These are phyloP conservation scores for Magallana ariakensis DNA, from an alignment of 1,140 invertebrate species.

Conservation along the genomic window DNA sequence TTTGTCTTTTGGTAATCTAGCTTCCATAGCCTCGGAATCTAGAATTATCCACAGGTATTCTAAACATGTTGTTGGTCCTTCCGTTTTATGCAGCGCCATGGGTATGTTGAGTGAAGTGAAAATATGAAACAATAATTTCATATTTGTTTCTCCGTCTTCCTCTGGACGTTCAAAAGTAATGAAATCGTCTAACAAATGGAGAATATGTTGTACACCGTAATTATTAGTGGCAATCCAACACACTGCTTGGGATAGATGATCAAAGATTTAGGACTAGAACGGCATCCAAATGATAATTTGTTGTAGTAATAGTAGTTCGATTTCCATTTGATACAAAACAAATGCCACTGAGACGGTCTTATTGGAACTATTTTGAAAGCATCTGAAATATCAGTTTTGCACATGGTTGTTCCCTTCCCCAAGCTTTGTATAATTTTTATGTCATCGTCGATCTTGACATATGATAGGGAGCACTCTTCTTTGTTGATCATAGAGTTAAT, in stretches of 20 bases:
- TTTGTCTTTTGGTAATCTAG: constrained; percentile 38
- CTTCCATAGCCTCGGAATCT: constrained; percentile 42
- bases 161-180: no score
- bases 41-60: constrained; percentile 46
- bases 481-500: background rate
- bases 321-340: constrained; percentile 49
- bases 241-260: no score
- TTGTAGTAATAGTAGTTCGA: constrained; percentile 45
- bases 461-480: constrained; percentile 35
- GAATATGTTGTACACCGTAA: no score
- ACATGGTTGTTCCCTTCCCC: constrained; percentile 44
- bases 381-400: constrained; percentile 45
- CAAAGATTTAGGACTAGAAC: constrained; percentile 48
- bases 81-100: constrained; percentile 39
- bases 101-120: background rate
- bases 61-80: constrained; percentile 40
- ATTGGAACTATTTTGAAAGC: no score
- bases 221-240: no score
- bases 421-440: constrained; percentile 41
- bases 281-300: constrained; percentile 45
- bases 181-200: no score
- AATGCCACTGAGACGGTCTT: constrained; percentile 27
- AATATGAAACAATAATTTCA: background rate
- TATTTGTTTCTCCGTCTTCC: background rate
- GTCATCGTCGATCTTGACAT: constrained; percentile 51